Evolutionary conservation across 2,797 vertebrate species (phyloP).

Genomic region (Enteromius argenteus): DNA sequence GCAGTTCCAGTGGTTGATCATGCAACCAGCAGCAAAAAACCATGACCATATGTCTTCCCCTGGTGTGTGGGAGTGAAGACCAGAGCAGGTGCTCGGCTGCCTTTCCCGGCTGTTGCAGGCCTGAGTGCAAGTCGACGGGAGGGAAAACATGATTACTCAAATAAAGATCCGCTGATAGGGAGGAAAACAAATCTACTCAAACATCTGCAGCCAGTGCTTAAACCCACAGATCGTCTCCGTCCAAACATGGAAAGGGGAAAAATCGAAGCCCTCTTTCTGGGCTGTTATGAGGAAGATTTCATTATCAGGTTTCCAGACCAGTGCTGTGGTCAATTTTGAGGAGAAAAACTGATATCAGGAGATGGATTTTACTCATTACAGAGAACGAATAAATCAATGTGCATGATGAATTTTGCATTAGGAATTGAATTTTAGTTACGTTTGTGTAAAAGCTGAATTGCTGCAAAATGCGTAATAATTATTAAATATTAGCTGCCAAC

Average conservation of each 20-base stretch:
- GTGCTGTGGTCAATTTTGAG: constrained; percentile 13
- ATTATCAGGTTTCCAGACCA: constrained; percentile 54
- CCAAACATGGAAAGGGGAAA: neutral
- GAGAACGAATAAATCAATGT: neutral
- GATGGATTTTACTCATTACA: constrained; percentile 27
- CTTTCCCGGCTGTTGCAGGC: constrained; percentile 35
- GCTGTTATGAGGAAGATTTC: constrained; percentile 46
- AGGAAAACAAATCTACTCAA: constrained; percentile 48
- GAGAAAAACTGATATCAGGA: constrained; percentile 25
- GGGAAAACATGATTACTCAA: constrained; percentile 62
- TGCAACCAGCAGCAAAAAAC: constrained; percentile 33
- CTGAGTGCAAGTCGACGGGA: constrained; percentile 53
- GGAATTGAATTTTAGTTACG: neutral
- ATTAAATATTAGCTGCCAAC: neutral
- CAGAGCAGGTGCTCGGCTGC: constrained; percentile 53
- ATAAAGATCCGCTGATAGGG: constrained; percentile 55
- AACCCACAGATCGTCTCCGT: constrained; percentile 27
- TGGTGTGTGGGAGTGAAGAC: constrained; percentile 16
- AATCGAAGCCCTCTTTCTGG: neutral
- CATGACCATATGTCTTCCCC: constrained; percentile 46
- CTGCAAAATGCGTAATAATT: neutral
- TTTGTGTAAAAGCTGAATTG: neutral
- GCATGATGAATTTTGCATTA: neutral
- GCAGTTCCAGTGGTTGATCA: constrained; percentile 52
- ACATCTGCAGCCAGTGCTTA: constrained; percentile 58